A percentile compares a stretch with the other conserved stretches of the same genome.
Evolutionary conservation across 2,888 invertebrate species (phyloP).

Genomic region (Melieria omissa): DNA sequence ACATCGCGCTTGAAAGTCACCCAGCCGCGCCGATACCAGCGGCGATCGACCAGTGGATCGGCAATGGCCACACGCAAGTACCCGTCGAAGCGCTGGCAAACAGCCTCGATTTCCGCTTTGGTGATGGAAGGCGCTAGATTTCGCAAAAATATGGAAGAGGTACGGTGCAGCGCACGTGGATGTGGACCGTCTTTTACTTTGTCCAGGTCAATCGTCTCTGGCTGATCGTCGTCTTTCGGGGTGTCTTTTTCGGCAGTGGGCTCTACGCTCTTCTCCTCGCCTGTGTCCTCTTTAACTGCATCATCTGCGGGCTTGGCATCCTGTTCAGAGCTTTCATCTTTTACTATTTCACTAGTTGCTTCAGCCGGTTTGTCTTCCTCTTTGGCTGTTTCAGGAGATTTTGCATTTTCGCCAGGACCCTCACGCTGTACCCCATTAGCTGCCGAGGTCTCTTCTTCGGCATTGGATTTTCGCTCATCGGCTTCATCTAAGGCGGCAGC

Average conservation of each 20-base stretch:
- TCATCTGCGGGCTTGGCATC: constrained; percentile 35
- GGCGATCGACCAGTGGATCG: constrained; percentile 94
- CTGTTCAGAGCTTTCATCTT: not conserved
- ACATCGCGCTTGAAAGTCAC: constrained; percentile 96
- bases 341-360: constrained; percentile 51
- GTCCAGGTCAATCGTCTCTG: constrained; percentile 67
- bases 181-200: constrained; percentile 67
- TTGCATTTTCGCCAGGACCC: constrained; percentile 38
- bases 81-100: constrained; percentile 92
- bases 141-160: constrained; percentile 95
- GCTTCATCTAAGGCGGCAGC: constrained; percentile 31
- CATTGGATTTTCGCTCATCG: constrained; percentile 50
- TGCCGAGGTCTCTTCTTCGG: constrained; percentile 35
- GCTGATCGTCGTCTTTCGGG: constrained; percentile 23
- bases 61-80: constrained; percentile 95
- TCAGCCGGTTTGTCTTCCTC: constrained; percentile 9
- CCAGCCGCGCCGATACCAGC: constrained; percentile 98
- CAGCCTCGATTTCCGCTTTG: constrained; percentile 94
- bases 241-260: constrained; percentile 30
- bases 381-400: not conserved
- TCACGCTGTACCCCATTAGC: constrained; percentile 42
- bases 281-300: constrained; percentile 50
- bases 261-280: constrained; percentile 30
- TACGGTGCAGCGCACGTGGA: constrained; percentile 87
- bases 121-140: constrained; percentile 97